Evolutionary conservation across 2,888 invertebrate species (phyloP).

Genomic region (Cyaniris semiargus): DNA sequence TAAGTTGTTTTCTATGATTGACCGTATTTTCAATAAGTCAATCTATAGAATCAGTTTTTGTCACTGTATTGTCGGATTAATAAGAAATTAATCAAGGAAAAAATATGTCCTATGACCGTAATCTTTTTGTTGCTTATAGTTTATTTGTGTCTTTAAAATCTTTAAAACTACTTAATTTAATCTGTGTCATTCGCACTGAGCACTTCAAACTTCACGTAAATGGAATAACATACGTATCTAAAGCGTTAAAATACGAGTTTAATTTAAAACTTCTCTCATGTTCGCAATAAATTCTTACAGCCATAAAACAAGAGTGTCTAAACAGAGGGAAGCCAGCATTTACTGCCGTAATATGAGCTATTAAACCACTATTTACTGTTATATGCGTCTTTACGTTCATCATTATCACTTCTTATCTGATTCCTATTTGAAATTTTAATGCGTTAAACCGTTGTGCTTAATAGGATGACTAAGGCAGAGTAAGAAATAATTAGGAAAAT

Average conservation of each 20-base stretch:
- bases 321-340: slow-evolving; percentile 74
- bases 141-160: neutral
- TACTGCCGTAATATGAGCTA: slow-evolving; percentile 64
- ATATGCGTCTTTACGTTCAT: slow-evolving; percentile 29
- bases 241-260: slow-evolving; percentile 68
- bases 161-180: neutral
- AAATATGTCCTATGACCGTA: too few relatives aligned
- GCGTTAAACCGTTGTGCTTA: too few relatives aligned
- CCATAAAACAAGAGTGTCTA: slow-evolving; percentile 74
- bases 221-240: slow-evolving; percentile 32
- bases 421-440: neutral
- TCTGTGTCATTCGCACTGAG: neutral
- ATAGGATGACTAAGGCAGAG: too few relatives aligned
- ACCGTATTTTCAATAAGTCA: neutral
- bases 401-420: slow-evolving; percentile 47
- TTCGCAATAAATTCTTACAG: slow-evolving; percentile 70
- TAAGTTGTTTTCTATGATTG: neutral
- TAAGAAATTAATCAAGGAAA: too few relatives aligned
- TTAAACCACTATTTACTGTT: slow-evolving; percentile 49
- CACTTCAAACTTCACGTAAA: neutral
- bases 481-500: too few relatives aligned
- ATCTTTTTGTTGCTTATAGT: too few relatives aligned
- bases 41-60: neutral
- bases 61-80: too few relatives aligned
- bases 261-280: slow-evolving; percentile 68